Evolutionary conservation across 2,797 vertebrate genomes (phyloP).

Genomic region (Ptychobarbus kaznakovi): DNA sequence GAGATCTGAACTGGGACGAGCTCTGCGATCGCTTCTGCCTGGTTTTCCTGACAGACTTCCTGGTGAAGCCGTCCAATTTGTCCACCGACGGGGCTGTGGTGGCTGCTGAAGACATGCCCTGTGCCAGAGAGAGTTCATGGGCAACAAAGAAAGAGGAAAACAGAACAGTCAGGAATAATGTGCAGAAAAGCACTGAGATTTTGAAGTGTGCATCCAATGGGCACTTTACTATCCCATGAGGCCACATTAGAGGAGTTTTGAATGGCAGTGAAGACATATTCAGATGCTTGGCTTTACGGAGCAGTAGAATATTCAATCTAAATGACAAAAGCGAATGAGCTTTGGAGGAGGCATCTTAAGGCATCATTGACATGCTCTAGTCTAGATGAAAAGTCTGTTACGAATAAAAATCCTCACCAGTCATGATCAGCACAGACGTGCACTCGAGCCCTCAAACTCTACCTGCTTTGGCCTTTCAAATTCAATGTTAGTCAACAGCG

Average conservation of each 20-base stretch:
- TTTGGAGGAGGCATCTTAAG: neutral
- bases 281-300: neutral
- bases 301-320: neutral
- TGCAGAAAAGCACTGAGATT: neutral
- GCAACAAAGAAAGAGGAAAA: slow-evolving; percentile 18
- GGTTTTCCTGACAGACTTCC: slow-evolving; percentile 99
- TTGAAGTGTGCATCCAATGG: neutral
- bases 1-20: slow-evolving; percentile 98
- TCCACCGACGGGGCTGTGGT: slow-evolving; percentile 98
- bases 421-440: neutral
- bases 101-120: slow-evolving; percentile 99
- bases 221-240: neutral
- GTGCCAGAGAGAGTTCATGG: slow-evolving; percentile 69
- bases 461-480: neutral
- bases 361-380: neutral
- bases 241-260: neutral
- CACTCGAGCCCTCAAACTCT: neutral
- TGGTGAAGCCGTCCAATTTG: slow-evolving; percentile 99
- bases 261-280: neutral
- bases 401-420: neutral
- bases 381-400: neutral
- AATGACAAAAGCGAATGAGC: neutral
- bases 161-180: neutral
- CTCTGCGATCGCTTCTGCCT: slow-evolving; percentile 99
- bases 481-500: neutral